Base-by-base conservation (phyloP, 2,888 invertebrate genomes). In the Pseudeuparius sepicola region DNA sequence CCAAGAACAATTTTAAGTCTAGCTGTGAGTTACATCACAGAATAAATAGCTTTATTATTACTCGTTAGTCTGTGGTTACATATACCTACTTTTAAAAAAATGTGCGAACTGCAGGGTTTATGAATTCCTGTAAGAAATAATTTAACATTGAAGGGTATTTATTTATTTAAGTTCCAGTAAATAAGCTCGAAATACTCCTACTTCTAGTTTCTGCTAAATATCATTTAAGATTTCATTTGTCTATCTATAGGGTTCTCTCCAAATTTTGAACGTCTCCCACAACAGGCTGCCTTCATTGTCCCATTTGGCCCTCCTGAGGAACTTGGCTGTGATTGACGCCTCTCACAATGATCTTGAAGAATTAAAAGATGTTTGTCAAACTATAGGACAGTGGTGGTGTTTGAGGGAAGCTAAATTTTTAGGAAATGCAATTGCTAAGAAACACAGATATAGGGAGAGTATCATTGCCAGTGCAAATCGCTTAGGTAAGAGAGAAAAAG, bases 381-480 rank as follows among this genome's bases (percentile, higher is more conserved):
- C 68, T 20, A 47, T 82, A 4, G 66, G 66, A 41, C 65, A 66
- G 12, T 63, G 80, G 50, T 47, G 59, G n/a, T 61, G 62, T 40
- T 59, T 83, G 17, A 65, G 64, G 24, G 70, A 73, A 36, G 59
- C 70, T 1, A 70, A 67, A 42, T 68, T 82, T 35, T 59, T 56
- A 24, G 75, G 71, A 1, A 82, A 82, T 55, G 76, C 78, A 1
- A 70, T 81, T 46, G 66, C 69, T 2, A 71, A 65, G 46, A 65
- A 66, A 42, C 73, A 72, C 49, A 67, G 75, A 36, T 83, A 78
- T 50, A 71, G 73, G 47, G 80, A 81, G 57, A 73, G 70, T 36
- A 60, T 81, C 6, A 76, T 78, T 32, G 75, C 74, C 2, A 69
- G 71, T 51, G 71, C 74, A 41, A 58, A 67, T 20, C 65, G 66